A percentile compares a stretch with the other conserved stretches of the same genome.
phyloP scores from a whole-genome alignment of 2,888 invertebrate genomes.

The Pachymerium ferrugineum region DNA sequence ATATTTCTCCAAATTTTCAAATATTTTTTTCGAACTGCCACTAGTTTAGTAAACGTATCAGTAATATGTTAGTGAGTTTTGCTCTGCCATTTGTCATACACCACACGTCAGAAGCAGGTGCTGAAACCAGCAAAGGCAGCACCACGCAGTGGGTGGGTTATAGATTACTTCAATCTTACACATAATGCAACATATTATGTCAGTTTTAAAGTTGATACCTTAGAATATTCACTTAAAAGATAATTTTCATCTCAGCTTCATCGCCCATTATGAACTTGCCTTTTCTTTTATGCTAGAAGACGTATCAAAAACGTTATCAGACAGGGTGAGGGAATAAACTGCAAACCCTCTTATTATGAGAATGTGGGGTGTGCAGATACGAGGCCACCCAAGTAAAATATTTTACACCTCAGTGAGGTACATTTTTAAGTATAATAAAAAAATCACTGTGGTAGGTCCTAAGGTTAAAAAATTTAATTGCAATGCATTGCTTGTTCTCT shows the following conservation, averaged over 20 bases:
- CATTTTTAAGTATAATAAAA: not conserved
- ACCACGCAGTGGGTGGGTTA: slow-evolving; percentile 21
- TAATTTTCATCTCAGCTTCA: too few relatives aligned
- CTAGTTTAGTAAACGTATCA: not conserved
- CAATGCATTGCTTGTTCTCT: too few relatives aligned
- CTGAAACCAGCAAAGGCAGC: slow-evolving; percentile 18
- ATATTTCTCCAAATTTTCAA: not conserved
- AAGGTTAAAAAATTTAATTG: too few relatives aligned
- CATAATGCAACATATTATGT: slow-evolving; percentile 19
- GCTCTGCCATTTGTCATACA: slow-evolving; percentile 8
- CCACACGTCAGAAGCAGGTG: slow-evolving; percentile 28
- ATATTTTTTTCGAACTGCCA: not conserved
- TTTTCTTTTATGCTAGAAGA: not conserved
- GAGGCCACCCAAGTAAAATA: slow-evolving; percentile 18
- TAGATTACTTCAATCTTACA: slow-evolving; percentile 24
- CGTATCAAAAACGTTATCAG: slow-evolving; percentile 15
- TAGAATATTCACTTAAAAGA: not conserved
- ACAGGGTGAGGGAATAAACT: not conserved
- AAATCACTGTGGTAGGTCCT: not conserved
- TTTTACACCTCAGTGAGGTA: not conserved
- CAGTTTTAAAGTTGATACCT: not conserved
- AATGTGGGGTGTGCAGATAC: not conserved
- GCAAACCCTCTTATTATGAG: slow-evolving; percentile 16
- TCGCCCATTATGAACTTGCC: too few relatives aligned
- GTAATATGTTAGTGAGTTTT: slow-evolving; percentile 22